These are phyloP conservation scores for Agrotis segetum DNA, from an alignment of 2,888 invertebrate genomes.

Conservation along the genomic window DNA sequence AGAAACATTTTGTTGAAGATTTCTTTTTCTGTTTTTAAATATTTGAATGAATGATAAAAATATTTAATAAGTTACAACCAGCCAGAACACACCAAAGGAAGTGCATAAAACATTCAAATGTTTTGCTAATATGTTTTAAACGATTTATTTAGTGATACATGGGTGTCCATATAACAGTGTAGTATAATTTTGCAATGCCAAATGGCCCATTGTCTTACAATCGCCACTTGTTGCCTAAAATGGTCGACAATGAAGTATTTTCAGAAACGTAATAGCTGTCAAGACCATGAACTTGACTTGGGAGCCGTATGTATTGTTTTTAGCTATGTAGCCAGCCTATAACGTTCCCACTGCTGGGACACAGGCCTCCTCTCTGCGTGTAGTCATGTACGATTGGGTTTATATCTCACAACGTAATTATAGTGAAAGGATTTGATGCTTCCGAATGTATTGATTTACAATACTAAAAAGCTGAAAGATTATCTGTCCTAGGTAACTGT, in stretches of 20 bases:
- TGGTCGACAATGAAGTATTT: constrained; percentile 54
- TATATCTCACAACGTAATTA: too few species aligned
- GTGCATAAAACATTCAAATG: constrained; percentile 17
- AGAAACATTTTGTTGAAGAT: background rate
- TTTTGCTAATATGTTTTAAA: constrained; percentile 20
- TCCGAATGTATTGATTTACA: too few species aligned
- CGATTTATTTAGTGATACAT: constrained; percentile 18
- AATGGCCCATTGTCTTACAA: constrained; percentile 64
- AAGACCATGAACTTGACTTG: constrained; percentile 61
- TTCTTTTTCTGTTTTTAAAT: background rate
- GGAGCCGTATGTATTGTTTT: constrained; percentile 20
- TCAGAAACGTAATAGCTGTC: constrained; percentile 23
- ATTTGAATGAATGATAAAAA: too few species aligned
- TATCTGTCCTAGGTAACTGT: too few species aligned
- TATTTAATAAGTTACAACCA: too few species aligned
- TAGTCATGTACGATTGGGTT: too few species aligned
- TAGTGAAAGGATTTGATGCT: too few species aligned
- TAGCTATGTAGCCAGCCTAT: too few species aligned
- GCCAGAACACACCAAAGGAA: constrained; percentile 1
- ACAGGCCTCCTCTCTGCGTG: too few species aligned
- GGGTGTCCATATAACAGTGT: constrained; percentile 30
- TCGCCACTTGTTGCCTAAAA: constrained; percentile 51
- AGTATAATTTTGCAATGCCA: constrained; percentile 62
- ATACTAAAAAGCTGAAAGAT: too few species aligned
- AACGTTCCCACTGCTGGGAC: too few species aligned